phyloP scores from a whole-genome alignment of 2,113 vertebrate species.

The Melanerpes aurifrons region DNA sequence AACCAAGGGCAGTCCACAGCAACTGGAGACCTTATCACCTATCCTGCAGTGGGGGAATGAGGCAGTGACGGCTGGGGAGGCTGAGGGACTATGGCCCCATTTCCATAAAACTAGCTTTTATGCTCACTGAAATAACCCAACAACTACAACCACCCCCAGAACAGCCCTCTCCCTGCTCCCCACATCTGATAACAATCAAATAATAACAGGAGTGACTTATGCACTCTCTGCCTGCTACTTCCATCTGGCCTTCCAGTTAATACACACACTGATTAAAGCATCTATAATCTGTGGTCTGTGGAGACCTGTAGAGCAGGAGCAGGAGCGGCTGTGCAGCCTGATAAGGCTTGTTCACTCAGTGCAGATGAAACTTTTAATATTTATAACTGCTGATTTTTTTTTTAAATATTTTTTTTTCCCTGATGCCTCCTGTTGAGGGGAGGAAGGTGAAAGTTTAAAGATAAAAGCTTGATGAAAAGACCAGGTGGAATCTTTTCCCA shows the following conservation, averaged over 20 bases:
- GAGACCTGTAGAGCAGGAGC: slow-evolving; percentile 44
- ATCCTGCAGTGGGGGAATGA: neutral
- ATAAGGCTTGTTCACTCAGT: slow-evolving; percentile 44
- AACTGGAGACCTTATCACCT: neutral
- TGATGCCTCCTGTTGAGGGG: slow-evolving; percentile 1
- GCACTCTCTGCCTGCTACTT: slow-evolving; percentile 13
- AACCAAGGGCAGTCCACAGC: neutral
- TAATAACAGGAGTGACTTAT: slow-evolving; percentile 59
- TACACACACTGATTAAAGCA: slow-evolving; percentile 52
- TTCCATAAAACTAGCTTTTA: neutral
- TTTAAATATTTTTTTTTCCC: neutral
- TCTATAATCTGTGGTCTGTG: slow-evolving; percentile 57
- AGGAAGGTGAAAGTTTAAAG: slow-evolving; percentile 25
- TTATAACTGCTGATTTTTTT: slow-evolving; percentile 18
- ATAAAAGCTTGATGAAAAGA: slow-evolving; percentile 55
- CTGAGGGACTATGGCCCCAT: neutral
- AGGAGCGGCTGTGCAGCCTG: slow-evolving; percentile 55
- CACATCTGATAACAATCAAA: slow-evolving; percentile 53
- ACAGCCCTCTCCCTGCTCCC: neutral
- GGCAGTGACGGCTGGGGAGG: neutral
- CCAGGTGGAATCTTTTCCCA: slow-evolving; percentile 14
- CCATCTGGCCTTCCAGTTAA: slow-evolving; percentile 57
- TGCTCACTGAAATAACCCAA: neutral
- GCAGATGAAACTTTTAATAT: slow-evolving; percentile 65
- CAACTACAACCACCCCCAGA: neutral